These are phyloP conservation scores for Stichopus chloronotus DNA, from an alignment of 35 echinoderm and acorn worm genomes.

Conservation along the genomic window DNA sequence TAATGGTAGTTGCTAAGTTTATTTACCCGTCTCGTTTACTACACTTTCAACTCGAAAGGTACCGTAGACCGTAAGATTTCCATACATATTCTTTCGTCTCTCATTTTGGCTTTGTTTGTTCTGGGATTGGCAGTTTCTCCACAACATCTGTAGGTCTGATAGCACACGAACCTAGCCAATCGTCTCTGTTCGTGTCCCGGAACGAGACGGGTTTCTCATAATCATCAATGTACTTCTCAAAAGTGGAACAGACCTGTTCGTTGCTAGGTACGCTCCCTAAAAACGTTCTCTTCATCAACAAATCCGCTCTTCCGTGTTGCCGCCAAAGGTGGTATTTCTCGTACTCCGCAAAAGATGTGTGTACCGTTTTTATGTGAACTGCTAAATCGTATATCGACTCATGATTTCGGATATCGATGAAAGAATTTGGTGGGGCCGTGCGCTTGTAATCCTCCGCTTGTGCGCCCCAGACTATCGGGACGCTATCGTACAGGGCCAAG, in stretches of 20 bases:
- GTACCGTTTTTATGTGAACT: background rate
- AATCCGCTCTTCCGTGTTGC: background rate
- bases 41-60: no score
- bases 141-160: slow-evolving; percentile 28
- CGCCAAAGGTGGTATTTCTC: slow-evolving; percentile 26
- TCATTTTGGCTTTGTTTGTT: background rate
- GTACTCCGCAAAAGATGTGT: slow-evolving; percentile 7
- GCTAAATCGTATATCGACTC: slow-evolving; percentile 18
- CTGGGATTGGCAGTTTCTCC: slow-evolving; percentile 17
- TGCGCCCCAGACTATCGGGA: slow-evolving; percentile 55
- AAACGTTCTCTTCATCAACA: background rate
- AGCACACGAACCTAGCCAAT: slow-evolving; percentile 34
- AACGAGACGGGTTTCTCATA: background rate
- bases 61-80: no score
- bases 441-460: background rate
- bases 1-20: no score
- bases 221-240: slow-evolving; percentile 25
- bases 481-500: background rate
- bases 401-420: slow-evolving; percentile 28
- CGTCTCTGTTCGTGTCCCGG: slow-evolving; percentile 47
- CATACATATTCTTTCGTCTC: no score
- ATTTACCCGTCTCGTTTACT: no score
- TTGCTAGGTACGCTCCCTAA: slow-evolving; percentile 2
- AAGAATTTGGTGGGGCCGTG: slow-evolving; percentile 26
- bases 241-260: slow-evolving; percentile 31